These are phyloP conservation scores for Fulmarus glacialis DNA, from an alignment of 2,113 vertebrate genomes.

Conservation along the genomic window DNA sequence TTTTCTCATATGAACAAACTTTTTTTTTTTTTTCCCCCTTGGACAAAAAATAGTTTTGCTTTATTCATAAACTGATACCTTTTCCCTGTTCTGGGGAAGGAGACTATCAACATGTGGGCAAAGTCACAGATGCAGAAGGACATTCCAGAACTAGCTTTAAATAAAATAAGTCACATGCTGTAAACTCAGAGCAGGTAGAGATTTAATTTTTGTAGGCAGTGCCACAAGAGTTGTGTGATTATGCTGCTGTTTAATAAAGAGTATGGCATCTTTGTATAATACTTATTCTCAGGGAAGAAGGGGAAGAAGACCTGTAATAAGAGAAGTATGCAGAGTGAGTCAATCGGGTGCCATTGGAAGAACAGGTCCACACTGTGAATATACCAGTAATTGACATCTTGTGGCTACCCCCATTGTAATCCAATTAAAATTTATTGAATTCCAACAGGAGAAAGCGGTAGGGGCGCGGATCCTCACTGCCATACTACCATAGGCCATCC, in stretches of 20 bases:
- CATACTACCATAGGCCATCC: background rate
- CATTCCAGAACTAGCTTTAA: slow-evolving; percentile 31
- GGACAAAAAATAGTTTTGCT: background rate
- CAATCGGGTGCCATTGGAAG: background rate
- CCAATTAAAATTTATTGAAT: slow-evolving; percentile 64
- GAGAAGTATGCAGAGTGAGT: background rate
- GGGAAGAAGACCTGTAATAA: background rate
- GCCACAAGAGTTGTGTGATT: background rate
- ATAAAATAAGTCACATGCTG: slow-evolving; percentile 57
- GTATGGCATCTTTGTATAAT: background rate
- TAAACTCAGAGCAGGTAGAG: background rate
- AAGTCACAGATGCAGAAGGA: background rate
- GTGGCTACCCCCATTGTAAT: slow-evolving; percentile 44
- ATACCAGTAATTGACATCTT: slow-evolving; percentile 38
- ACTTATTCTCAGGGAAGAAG: background rate
- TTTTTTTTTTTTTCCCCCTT: background rate
- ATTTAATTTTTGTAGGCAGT: slow-evolving; percentile 13
- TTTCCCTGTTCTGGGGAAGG: background rate
- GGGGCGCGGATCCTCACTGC: background rate
- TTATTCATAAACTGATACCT: background rate
- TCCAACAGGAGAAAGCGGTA: slow-evolving; percentile 12
- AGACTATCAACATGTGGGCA: background rate
- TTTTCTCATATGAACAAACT: background rate
- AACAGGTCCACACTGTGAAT: background rate
- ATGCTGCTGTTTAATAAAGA: slow-evolving; percentile 30